These are phyloP conservation scores for Bimastos eiseni DNA, from an alignment of 2,888 invertebrate species.

Conservation along the genomic window DNA sequence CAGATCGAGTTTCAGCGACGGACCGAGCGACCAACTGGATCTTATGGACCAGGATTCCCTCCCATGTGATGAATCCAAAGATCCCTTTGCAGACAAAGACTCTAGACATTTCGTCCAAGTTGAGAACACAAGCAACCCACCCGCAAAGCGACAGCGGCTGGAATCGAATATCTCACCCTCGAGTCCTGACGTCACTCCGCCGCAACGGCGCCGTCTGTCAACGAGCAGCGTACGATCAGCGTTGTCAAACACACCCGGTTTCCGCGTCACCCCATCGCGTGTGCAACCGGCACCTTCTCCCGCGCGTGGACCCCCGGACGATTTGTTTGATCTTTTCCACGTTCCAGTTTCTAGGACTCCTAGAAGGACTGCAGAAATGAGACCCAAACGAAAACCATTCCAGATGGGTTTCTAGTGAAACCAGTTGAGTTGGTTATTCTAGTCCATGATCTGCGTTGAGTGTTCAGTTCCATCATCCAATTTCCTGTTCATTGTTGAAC, in stretches of 20 bases:
- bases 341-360: background rate
- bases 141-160: background rate
- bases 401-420: background rate
- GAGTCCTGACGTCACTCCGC: background rate
- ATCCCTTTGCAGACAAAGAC: background rate
- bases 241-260: background rate
- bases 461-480: background rate
- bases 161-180: background rate
- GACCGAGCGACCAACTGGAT: background rate
- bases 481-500: background rate
- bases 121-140: background rate
- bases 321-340: background rate
- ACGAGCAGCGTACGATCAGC: background rate
- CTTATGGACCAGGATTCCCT: background rate
- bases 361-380: background rate
- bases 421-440: background rate
- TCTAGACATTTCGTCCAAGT: background rate
- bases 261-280: background rate
- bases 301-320: background rate
- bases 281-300: background rate
- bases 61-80: background rate
- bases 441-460: background rate
- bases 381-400: background rate
- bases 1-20: background rate
- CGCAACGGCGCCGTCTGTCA: background rate